These are phyloP conservation scores for Trissolcus basalis DNA, from an alignment of 1,140 invertebrate genomes.

Conservation along the genomic window DNA sequence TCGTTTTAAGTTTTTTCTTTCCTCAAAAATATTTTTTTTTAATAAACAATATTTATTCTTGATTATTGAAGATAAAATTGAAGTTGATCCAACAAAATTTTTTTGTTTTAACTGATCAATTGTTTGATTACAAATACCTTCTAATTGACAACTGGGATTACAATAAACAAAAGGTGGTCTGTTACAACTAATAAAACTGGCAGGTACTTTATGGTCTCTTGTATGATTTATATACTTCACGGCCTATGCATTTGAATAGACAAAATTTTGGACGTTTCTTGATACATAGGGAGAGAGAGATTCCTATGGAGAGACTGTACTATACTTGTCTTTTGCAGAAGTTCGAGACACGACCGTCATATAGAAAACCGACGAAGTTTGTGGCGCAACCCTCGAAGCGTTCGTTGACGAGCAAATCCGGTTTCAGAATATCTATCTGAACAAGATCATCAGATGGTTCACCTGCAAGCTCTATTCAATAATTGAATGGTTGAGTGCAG, in stretches of 20 bases:
- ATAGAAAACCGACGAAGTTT: constrained; percentile 81
- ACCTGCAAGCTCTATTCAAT: constrained; percentile 31
- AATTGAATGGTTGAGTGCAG: constrained; percentile 18
- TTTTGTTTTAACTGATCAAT: too few relatives aligned
- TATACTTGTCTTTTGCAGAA: constrained; percentile 79
- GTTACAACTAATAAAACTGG: background rate
- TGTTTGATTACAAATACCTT: too few relatives aligned
- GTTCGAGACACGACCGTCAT: constrained; percentile 86
- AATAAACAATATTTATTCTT: too few relatives aligned
- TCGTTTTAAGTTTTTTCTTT: too few relatives aligned
- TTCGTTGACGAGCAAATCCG: constrained; percentile 79
- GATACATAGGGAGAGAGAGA: constrained; percentile 71
- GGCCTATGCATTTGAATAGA: constrained; percentile 16
- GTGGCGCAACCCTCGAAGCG: constrained; percentile 82
- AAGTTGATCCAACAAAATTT: too few relatives aligned
- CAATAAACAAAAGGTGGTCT: too few relatives aligned
- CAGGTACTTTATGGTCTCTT: constrained; percentile 2
- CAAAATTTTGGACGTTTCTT: constrained; percentile 28
- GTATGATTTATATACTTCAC: constrained; percentile 15
- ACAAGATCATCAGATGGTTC: constrained; percentile 37
- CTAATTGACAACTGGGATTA: too few relatives aligned
- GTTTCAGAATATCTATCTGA: constrained; percentile 63
- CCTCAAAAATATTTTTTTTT: too few relatives aligned
- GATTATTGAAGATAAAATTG: too few relatives aligned
- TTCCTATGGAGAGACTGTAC: constrained; percentile 87